A percentile compares a stretch with the other conserved stretches of the same genome.
These are phyloP conservation scores for Lateolabrax maculatus DNA, from an alignment of 2,797 vertebrate species.

Conservation along the genomic window DNA sequence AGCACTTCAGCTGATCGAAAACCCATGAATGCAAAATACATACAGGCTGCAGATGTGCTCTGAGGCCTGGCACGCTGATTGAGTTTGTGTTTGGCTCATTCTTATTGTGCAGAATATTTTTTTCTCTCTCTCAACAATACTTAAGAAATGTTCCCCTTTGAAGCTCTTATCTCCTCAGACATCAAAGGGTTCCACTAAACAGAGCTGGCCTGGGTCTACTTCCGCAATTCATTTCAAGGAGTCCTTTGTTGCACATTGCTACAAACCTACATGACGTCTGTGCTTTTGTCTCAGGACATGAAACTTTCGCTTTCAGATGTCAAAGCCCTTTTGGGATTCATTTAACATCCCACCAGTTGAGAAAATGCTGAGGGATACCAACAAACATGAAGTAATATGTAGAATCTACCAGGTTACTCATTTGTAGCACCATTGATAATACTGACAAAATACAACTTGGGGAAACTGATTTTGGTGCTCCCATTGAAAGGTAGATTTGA, in stretches of 20 bases:
- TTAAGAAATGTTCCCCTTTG: conserved; percentile 49
- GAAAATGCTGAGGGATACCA: not conserved
- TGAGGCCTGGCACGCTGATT: conserved; percentile 4
- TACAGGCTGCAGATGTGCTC: conserved; percentile 26
- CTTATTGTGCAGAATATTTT: conserved; percentile 31
- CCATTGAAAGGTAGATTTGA: not conserved
- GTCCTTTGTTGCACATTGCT: conserved; percentile 45
- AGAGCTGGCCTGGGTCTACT: conserved; percentile 32
- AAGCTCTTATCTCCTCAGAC: conserved; percentile 64
- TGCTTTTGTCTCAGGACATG: conserved; percentile 44
- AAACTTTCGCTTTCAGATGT: conserved; percentile 33
- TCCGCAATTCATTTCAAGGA: conserved; percentile 40
- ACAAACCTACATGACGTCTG: conserved; percentile 33
- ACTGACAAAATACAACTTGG: not conserved
- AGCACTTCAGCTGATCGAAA: conserved; percentile 58
- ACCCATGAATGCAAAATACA: conserved; percentile 40
- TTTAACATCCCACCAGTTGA: not conserved
- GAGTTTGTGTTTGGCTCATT: conserved; percentile 52
- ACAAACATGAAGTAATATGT: not conserved
- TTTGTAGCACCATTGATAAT: not conserved
- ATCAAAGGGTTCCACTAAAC: conserved; percentile 70
- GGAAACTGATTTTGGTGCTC: not conserved
- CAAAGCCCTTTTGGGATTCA: not conserved
- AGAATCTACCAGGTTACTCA: not conserved
- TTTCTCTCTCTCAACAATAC: conserved; percentile 48